Evolutionary conservation across 2,113 vertebrate species (phyloP), one percentile per base, ranked within the genome.

Genomic region (Muscicapa adusta): DNA sequence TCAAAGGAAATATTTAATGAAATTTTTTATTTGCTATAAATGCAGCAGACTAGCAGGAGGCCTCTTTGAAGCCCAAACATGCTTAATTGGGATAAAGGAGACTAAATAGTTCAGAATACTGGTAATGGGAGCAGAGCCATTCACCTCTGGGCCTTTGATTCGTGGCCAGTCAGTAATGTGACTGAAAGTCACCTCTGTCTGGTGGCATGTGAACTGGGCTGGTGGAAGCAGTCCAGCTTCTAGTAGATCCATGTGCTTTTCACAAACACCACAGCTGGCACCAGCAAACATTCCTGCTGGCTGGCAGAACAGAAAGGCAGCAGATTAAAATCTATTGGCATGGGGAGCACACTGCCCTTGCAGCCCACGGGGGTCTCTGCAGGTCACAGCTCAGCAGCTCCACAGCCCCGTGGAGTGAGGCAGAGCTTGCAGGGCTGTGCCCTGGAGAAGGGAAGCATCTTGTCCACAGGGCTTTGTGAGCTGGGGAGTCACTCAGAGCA

Each of bases 111-210:
- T 91, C 54, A 33, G 82, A 86, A 61, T 70, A 75, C 60, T 90
- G 86, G 80, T 72, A 92, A 86, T 58, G 48, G 63, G 71, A 92
- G 74, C 48, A 61, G 60, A 93, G 68, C 61, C 84, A 67, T 96
- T 89, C 88, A 93, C 86, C 93, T 96, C 90, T 86, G 75, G 78
- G 42, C 73, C 91, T 95, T 85, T 93, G 74, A 68, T 88, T 93
- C 1, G 2, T 57, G 56, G 62, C 68, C 72, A 89, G 86, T 48
- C 63, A 62, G 90, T 88, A 91, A 89, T 81, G 93, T 95, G 91
- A 95, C 91, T 90, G 86, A 63, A 89, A 96, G 95, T 95, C 90
- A 94, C 93, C 62, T 88, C 91, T 95, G 67, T 20, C 60, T 88
- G 88, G 50, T 84, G 81, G 83, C 93, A 96, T 72, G 88, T 85